Conservation (phyloP, 1,140 invertebrate species). For the Leptoteleia sp. region DNA sequence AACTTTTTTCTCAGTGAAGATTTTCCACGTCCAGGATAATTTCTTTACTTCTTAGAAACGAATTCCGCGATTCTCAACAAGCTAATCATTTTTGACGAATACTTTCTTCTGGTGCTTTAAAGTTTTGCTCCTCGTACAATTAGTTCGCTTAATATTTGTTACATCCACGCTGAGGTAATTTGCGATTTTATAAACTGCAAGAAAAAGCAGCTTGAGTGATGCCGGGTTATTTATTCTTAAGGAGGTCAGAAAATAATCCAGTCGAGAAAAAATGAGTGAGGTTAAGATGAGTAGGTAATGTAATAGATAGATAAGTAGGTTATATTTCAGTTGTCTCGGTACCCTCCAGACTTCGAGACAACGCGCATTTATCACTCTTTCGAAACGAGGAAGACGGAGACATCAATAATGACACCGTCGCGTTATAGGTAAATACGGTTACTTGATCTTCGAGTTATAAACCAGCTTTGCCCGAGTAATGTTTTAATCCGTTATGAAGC, state of each 20-base stretch:
- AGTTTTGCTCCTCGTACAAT: too few species aligned
- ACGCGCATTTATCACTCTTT: constrained; percentile 41
- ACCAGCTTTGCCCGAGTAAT: constrained; percentile 45
- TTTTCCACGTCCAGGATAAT: too few species aligned
- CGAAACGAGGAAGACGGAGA: constrained; percentile 10
- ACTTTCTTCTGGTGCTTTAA: too few species aligned
- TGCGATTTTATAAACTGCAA: not conserved
- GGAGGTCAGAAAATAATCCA: constrained; percentile 26
- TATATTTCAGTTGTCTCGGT: constrained; percentile 54
- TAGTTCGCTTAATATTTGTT: too few species aligned
- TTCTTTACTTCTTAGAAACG: too few species aligned
- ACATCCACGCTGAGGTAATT: too few species aligned
- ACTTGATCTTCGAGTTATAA: constrained; percentile 54
- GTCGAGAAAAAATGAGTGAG: constrained; percentile 22
- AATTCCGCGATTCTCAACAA: too few species aligned
- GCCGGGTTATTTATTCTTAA: constrained; percentile 6
- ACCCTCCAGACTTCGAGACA: constrained; percentile 12
- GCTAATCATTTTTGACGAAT: too few species aligned
- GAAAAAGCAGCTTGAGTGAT: not conserved
- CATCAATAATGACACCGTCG: constrained; percentile 34
- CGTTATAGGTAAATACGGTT: constrained; percentile 35
- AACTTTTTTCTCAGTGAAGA: too few species aligned
- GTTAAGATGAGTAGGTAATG: constrained; percentile 41
- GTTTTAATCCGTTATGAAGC: constrained; percentile 55
- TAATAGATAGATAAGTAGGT: constrained; percentile 46